phyloP scores from a whole-genome alignment of 2,888 invertebrate genomes.

The Cheilosia pagana region DNA sequence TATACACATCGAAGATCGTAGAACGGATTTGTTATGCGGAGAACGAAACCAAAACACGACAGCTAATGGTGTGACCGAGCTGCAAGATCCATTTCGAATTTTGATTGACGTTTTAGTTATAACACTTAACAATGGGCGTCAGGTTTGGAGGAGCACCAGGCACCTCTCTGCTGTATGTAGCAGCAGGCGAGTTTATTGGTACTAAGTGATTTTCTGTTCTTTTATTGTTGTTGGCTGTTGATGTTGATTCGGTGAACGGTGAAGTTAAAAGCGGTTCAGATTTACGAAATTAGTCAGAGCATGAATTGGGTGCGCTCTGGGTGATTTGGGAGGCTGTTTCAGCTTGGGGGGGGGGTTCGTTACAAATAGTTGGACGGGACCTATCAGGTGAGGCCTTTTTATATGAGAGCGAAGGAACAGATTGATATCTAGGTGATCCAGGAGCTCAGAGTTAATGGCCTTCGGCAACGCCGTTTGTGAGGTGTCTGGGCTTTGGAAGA shows the following conservation, averaged over 20 bases:
- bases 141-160: conserved; percentile 9
- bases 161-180: neutral
- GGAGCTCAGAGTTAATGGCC: too few species aligned
- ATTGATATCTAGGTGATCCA: too few species aligned
- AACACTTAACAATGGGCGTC: conserved; percentile 61
- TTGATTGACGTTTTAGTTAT: conserved; percentile 70
- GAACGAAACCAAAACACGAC: conserved; percentile 36
- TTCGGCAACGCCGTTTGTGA: too few species aligned
- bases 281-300: conserved; percentile 16
- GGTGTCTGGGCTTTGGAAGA: too few species aligned
- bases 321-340: neutral
- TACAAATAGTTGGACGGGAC: too few species aligned
- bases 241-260: conserved; percentile 35
- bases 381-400: too few species aligned
- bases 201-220: conserved; percentile 38
- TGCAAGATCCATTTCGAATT: conserved; percentile 71
- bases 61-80: conserved; percentile 70
- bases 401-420: too few species aligned
- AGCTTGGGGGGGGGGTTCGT: too few species aligned
- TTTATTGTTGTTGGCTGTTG: conserved; percentile 4
- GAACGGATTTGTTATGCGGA: conserved; percentile 51
- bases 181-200: conserved; percentile 12
- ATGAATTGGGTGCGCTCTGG: conserved; percentile 24
- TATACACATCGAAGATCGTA: conserved; percentile 31
- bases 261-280: conserved; percentile 26